Evolutionary conservation across 1,140 invertebrate genomes (phyloP).

Genomic region (Patella vulgata): DNA sequence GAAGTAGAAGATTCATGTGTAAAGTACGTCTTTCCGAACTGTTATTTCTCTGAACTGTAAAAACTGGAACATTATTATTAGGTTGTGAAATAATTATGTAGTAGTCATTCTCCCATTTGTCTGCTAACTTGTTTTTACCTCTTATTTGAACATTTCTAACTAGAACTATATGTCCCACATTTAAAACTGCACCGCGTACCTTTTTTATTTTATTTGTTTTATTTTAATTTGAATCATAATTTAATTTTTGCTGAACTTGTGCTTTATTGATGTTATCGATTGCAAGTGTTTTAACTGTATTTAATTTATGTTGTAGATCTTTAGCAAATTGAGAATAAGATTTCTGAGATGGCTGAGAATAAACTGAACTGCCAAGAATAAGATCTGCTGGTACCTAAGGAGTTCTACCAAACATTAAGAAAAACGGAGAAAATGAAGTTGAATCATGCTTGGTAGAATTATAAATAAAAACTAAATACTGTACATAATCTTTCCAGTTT

Average conservation of each 20-base stretch:
- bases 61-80: constrained; percentile 11
- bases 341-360: too few relatives aligned
- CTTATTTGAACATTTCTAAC: constrained; percentile 5
- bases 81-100: constrained; percentile 1
- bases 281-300: constrained; percentile 5
- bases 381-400: constrained; percentile 31
- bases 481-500: constrained; percentile 17
- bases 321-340: not conserved
- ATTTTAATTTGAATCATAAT: constrained; percentile 19
- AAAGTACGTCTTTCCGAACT: not conserved
- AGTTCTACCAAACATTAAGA: constrained; percentile 46
- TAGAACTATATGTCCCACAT: constrained; percentile 3
- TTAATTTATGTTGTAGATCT: constrained; percentile 9
- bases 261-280: not conserved
- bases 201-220: too few relatives aligned
- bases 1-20: constrained; percentile 11
- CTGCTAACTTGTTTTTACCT: constrained; percentile 10
- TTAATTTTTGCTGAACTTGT: not conserved
- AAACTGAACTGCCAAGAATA: too few relatives aligned
- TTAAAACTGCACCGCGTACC: constrained; percentile 2
- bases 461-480: constrained; percentile 12
- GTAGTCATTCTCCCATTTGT: constrained; percentile 4
- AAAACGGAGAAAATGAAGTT: constrained; percentile 43
- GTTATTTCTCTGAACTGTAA: not conserved
- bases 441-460: constrained; percentile 35